Base-by-base conservation (phyloP, 2,113 vertebrate species). In the Cichladusa arquata region DNA sequence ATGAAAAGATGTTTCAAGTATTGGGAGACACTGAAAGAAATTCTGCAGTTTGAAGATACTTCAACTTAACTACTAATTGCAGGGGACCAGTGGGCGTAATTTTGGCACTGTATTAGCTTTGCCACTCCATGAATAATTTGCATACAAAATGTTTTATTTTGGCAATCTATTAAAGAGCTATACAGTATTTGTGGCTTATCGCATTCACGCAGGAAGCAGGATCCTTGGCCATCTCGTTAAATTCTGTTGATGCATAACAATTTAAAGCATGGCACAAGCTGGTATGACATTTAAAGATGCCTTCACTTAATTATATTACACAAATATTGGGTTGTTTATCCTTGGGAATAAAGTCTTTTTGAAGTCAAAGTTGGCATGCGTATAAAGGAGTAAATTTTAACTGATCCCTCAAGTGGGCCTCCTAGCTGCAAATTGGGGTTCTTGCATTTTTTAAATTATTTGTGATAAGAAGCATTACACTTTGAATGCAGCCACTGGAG, bases 81-180 rank as follows among this genome's bases (percentile, higher is more conserved):
- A 99, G 99, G 99, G 98, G 98, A 99, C 98, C 98, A 95, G 98
- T 98, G 98, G 98, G 98, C 96, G 98, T 97, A 97, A 97, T 98
- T 97, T 98, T 98, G 98, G 99, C 99, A 98, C 98, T 98, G 98
- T 98, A 99, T 99, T 98, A 99, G 99, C 99, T 99, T 99, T 99
- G 98, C 98, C 99, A 99, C 98, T 99, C 98, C 98, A 99, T 98
- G 98, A 99, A 98, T 98, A 99, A 99, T 99, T 99, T 99, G 99
- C 99, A 99, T 99, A 99, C 99, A 99, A 99, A 99, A 99, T 99
- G 99, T 99, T 99, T 99, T 99, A 99, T 99, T 99, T 99, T 99
- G 99, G 99, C 99, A 99, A 99, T 99, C 99, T 99, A 99, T 99
- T 99, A 99, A 99, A 99, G 99, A 99, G 98, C 98, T 98, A 98